phyloP scores from a whole-genome alignment of 2,797 vertebrate species.

The Chaetophractus vellerosus region DNA sequence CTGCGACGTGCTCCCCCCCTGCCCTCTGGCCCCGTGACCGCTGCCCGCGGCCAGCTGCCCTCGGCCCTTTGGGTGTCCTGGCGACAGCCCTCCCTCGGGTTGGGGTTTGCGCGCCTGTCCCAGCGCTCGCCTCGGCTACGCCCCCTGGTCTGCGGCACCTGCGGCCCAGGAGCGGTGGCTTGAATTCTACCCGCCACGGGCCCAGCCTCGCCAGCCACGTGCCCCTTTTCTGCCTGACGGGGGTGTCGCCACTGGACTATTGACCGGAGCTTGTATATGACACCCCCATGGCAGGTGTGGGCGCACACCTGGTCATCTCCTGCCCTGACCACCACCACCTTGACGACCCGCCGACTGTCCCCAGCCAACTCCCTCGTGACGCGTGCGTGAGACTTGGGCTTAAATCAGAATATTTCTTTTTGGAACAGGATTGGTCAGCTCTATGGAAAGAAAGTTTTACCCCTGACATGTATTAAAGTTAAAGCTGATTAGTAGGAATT shows the following conservation, averaged over 20 bases:
- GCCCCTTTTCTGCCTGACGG: fast-evolving
- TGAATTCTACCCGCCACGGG: fast-evolving
- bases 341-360: neutral
- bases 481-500: neutral
- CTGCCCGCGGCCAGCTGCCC: fast-evolving
- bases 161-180: neutral
- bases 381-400: fast-evolving
- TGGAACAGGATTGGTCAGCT: fast-evolving
- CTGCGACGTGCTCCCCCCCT: too few species aligned
- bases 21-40: neutral
- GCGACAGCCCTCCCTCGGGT: fast-evolving
- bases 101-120: fast-evolving
- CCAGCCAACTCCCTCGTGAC: fast-evolving
- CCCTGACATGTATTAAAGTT: fast-evolving
- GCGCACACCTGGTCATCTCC: too few species aligned
- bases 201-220: fast-evolving
- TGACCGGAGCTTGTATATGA: too few species aligned
- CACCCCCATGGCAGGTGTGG: too few species aligned
- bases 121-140: fast-evolving
- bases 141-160: neutral
- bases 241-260: fast-evolving
- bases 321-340: neutral
- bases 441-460: fast-evolving
- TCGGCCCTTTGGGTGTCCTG: fast-evolving
- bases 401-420: neutral